Conservation (phyloP, 2,113 vertebrate genomes). For the Verasper variegatus region DNA sequence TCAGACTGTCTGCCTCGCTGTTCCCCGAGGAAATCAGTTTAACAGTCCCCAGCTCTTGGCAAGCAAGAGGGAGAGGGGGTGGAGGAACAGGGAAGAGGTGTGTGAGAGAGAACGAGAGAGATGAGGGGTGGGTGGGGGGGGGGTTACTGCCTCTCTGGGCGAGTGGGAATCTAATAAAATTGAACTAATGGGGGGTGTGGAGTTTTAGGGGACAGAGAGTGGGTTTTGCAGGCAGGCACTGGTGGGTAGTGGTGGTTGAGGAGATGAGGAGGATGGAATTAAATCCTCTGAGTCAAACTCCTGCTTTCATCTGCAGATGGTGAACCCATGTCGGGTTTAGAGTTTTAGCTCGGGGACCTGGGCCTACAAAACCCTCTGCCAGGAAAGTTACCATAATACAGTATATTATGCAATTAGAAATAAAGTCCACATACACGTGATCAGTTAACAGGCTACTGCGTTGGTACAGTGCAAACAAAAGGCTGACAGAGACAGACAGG, state of each 20-base stretch:
- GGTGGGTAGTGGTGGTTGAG: slow-evolving; percentile 69
- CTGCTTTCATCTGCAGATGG: slow-evolving; percentile 84
- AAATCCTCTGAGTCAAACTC: slow-evolving; percentile 81
- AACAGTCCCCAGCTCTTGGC: slow-evolving; percentile 80
- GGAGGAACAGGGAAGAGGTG: slow-evolving; percentile 61
- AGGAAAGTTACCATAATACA: slow-evolving; percentile 75
- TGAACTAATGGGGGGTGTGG: slow-evolving; percentile 79
- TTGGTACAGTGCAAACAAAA: slow-evolving; percentile 22
- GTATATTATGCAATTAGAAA: slow-evolving; percentile 83
- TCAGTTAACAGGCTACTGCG: slow-evolving; percentile 4
- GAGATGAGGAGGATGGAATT: slow-evolving; percentile 82
- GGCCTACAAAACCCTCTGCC: slow-evolving; percentile 76
- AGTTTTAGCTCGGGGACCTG: slow-evolving; percentile 52
- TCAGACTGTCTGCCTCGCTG: slow-evolving; percentile 75
- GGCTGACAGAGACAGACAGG: slow-evolving; percentile 37
- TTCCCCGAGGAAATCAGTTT: slow-evolving; percentile 83
- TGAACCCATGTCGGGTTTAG: slow-evolving; percentile 74
- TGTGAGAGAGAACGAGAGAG: slow-evolving; percentile 20
- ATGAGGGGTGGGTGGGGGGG: slow-evolving; percentile 10
- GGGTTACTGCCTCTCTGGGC: slow-evolving; percentile 79
- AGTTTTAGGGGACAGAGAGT: slow-evolving; percentile 72
- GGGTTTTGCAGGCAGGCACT: slow-evolving; percentile 72
- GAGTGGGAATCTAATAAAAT: slow-evolving; percentile 83
- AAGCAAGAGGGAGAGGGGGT: slow-evolving; percentile 60
- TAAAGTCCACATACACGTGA: slow-evolving; percentile 69